These are phyloP conservation scores for Pollenia griseotomentosa DNA, from an alignment of 2,888 invertebrate species.

Conservation along the genomic window DNA sequence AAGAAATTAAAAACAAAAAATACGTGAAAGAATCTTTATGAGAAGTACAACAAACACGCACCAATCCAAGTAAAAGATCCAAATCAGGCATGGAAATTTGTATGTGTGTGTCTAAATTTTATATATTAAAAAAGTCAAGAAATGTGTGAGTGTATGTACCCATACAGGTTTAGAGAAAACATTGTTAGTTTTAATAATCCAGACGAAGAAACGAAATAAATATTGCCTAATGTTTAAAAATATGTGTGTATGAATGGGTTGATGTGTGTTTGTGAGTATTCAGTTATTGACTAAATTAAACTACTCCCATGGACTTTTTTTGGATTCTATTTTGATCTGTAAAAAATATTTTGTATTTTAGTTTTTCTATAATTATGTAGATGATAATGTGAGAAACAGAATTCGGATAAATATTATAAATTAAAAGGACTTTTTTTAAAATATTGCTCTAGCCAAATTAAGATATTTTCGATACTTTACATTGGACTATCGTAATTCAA, in stretches of 20 bases:
- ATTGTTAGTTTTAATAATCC: slow-evolving; percentile 20
- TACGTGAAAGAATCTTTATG: background rate
- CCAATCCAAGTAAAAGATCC: background rate
- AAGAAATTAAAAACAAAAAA: background rate
- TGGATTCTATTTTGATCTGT: slow-evolving; percentile 8
- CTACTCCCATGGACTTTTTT: slow-evolving; percentile 3
- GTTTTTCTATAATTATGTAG: background rate
- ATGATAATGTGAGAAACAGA: no score
- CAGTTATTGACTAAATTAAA: background rate
- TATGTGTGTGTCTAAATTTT: background rate
- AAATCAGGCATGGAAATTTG: background rate
- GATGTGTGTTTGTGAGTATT: background rate
- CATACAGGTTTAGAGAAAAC: background rate
- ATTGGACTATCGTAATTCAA: no score
- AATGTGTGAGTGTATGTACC: background rate
- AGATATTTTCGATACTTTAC: no score
- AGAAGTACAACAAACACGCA: background rate
- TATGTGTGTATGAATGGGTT: background rate
- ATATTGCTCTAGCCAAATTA: no score
- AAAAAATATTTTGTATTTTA: background rate
- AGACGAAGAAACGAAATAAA: background rate
- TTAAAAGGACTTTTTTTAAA: no score
- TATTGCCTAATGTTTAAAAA: background rate
- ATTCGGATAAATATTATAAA: no score
- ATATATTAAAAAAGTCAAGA: background rate